phyloP scores from a whole-genome alignment of 2,888 invertebrate genomes.

The Eristalinus sepulchralis region DNA sequence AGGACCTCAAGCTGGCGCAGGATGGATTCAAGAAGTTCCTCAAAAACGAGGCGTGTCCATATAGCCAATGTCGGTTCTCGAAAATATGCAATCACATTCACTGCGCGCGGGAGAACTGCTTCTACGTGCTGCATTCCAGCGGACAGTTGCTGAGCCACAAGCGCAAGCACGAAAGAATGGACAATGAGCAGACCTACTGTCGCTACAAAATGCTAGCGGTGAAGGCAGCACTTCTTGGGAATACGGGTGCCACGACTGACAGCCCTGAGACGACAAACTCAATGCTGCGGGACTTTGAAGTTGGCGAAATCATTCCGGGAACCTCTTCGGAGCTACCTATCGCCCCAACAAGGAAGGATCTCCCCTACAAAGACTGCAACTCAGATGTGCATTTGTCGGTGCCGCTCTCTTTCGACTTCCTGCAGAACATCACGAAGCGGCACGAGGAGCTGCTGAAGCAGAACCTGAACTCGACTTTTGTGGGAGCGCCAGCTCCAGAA shows the following conservation, averaged over 20 bases:
- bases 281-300: constrained; percentile 32
- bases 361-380: background rate
- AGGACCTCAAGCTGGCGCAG: constrained; percentile 94
- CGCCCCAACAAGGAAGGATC: background rate
- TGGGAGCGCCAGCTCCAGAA: background rate
- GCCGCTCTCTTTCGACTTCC: constrained; percentile 42
- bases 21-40: constrained; percentile 98
- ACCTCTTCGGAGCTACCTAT: background rate
- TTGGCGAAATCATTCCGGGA: constrained; percentile 9
- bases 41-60: constrained; percentile 95
- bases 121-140: constrained; percentile 95
- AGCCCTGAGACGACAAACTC: constrained; percentile 20
- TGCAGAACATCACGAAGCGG: constrained; percentile 63
- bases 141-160: constrained; percentile 97
- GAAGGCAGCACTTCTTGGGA: constrained; percentile 50
- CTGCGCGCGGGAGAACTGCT: constrained; percentile 95
- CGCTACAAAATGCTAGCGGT: constrained; percentile 72
- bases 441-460: constrained; percentile 38
- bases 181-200: constrained; percentile 84
- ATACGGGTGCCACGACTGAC: background rate
- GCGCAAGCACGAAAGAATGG: constrained; percentile 95
- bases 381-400: background rate
- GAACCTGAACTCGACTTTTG: background rate
- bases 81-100: constrained; percentile 97
- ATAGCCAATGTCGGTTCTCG: constrained; percentile 93